A percentile compares a stretch with the other conserved stretches of the same genome.
Conservation (phyloP, 2,888 invertebrate species). For the Escarpia spicata region DNA sequence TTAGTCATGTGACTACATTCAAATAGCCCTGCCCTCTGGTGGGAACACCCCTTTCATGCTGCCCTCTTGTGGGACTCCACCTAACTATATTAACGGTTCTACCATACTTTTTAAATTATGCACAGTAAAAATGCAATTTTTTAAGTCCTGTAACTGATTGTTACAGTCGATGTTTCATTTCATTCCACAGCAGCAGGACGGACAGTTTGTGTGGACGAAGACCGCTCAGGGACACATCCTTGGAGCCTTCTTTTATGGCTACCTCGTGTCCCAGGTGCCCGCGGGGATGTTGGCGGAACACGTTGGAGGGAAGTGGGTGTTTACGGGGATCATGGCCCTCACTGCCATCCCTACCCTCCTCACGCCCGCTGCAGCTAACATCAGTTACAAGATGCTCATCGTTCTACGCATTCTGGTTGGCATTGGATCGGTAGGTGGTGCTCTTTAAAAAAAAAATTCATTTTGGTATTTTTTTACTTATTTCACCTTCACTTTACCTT, state of each 20-base stretch:
- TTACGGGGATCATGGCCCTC: conserved; percentile 50
- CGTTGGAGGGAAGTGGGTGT: conserved; percentile 55
- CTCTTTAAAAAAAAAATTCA: not conserved
- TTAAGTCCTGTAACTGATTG: too few relatives aligned
- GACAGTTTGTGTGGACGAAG: conserved; percentile 70
- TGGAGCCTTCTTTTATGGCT: conserved; percentile 71
- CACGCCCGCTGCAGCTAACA: conserved; percentile 47
- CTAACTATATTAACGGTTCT: too few relatives aligned
- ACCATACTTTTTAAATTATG: too few relatives aligned
- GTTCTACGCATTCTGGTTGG: conserved; percentile 47
- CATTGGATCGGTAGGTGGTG: conserved; percentile 47
- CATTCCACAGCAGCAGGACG: conserved; percentile 42
- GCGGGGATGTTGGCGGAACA: conserved; percentile 50
- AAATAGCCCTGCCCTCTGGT: too few relatives aligned
- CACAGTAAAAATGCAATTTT: too few relatives aligned
- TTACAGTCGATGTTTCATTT: not conserved
- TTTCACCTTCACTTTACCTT: not conserved
- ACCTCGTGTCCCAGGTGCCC: conserved; percentile 59
- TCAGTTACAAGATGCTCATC: conserved; percentile 45
- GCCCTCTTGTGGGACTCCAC: too few relatives aligned
- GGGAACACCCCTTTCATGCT: too few relatives aligned
- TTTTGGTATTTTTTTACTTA: not conserved
- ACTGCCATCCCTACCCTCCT: conserved; percentile 46
- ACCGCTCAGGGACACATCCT: conserved; percentile 69
- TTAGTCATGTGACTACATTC: too few relatives aligned